phyloP scores from a whole-genome alignment of 2,888 invertebrate genomes.

The Athalia rosae region DNA sequence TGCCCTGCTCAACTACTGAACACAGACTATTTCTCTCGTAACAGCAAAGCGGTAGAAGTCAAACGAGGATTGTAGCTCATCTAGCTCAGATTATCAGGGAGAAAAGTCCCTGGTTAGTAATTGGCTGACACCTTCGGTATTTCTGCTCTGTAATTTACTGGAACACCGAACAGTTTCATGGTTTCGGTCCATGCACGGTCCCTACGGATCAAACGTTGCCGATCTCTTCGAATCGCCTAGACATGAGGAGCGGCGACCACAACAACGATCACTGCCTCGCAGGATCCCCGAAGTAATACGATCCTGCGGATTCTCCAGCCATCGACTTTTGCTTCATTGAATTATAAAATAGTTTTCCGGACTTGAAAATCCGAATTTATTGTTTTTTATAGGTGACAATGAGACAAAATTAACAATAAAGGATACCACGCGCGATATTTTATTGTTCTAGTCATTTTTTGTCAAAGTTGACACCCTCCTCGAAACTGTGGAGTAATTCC shows the following conservation, averaged over 20 bases:
- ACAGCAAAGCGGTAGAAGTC: conserved; percentile 28
- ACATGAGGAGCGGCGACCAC: conserved; percentile 16
- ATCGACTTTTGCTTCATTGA: too few species aligned
- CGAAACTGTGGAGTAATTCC: conserved; percentile 45
- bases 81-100: conserved; percentile 16
- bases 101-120: conserved; percentile 43
- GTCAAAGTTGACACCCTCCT: neutral
- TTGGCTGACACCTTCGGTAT: conserved; percentile 45
- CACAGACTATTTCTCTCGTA: too few species aligned
- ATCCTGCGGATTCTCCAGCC: too few species aligned
- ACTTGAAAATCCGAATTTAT: neutral
- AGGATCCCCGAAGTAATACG: neutral
- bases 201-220: conserved; percentile 32
- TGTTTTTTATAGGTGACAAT: neutral
- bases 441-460: neutral
- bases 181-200: conserved; percentile 19
- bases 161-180: conserved; percentile 25
- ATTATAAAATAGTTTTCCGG: too few species aligned
- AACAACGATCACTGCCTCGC: neutral
- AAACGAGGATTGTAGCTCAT: conserved; percentile 36
- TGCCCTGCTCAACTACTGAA: too few species aligned
- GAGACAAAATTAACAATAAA: neutral
- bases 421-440: neutral
- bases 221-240: conserved; percentile 28
- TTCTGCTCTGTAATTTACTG: conserved; percentile 40